Evolutionary conservation across 2,113 vertebrate genomes (phyloP), one percentile per base, ranked within the genome.

Genomic region (Dendropsophus ebraccatus): DNA sequence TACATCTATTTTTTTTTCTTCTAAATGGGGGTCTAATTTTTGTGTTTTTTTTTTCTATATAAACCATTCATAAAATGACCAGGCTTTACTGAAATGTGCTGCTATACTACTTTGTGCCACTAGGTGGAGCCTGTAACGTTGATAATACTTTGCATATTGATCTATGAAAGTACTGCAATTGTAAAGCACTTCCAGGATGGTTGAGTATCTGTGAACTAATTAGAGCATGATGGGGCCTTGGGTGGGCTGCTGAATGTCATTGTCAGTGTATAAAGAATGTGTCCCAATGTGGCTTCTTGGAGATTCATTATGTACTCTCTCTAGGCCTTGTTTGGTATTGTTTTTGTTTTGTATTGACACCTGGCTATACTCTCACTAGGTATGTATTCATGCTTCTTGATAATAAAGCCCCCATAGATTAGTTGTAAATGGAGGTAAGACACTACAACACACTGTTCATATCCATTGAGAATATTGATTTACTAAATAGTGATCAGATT

Each of bases 381-480:
- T 73, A 54, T 67, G 76, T 86, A 73, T 81, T 58, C 65, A 80
- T 28, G 65, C 47, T 69, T 62, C 41, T 84, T 81, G 60, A 60
- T 86, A 86, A 86, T 80, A 81, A 76, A 67, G 49, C 84, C 84
- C 78, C 84, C 60, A 80, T 81, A 81, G 84, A 81, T 86, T 86
- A 81, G 49, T 69, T 79, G 45, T 37, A 32, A 86, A 79, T 52
- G 50, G 47, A 56, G 32, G 62, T 19, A 65, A 49, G 32, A 69
- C 11, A 77, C 50, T 65, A 32, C 54, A 32, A 8, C 49, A 81
- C 49, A 35, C 81, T 84, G 41, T n/a, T 30, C 0, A 14, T 4
- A 11, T 80, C 65, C 84, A 28, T 80, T 11, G 67, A 72, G 67
- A 86, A 58, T 86, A 80, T 28, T 45, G 65, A 67, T 50, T 80